Percentiles rank a stretch among this genome's conserved stretches.
These are phyloP conservation scores for Tympanuchus pallidicinctus DNA, from an alignment of 2,113 vertebrate species.

Conservation along the genomic window DNA sequence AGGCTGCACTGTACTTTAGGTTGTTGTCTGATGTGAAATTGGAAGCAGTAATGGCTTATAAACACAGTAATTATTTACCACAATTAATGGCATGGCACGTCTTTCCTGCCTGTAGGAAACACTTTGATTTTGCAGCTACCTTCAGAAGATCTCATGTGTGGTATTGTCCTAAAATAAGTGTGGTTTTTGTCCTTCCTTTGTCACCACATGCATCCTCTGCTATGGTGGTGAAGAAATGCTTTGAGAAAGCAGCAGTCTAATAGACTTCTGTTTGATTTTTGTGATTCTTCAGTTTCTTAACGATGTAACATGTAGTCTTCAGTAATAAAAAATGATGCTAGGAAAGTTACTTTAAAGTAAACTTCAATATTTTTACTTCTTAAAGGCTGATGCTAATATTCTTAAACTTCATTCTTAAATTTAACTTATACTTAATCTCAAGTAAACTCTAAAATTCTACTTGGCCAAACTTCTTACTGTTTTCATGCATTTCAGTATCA, in stretches of 20 bases:
- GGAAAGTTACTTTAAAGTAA: not conserved
- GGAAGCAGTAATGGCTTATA: not conserved
- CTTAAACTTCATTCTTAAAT: not conserved
- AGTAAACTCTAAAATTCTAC: not conserved
- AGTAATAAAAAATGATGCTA: not conserved
- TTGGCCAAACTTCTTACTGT: not conserved
- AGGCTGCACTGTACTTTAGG: rapidly evolving
- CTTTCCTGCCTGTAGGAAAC: not conserved
- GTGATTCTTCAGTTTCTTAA: not conserved
- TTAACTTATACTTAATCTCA: not conserved
- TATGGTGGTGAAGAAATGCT: not conserved
- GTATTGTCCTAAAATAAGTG: not conserved
- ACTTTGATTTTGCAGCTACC: not conserved
- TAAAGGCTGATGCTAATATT: not conserved
- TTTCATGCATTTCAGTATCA: not conserved
- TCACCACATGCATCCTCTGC: not conserved
- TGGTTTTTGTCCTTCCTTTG: slow-evolving; percentile 24
- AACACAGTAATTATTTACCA: not conserved
- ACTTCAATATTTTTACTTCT: not conserved
- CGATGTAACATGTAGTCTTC: not conserved
- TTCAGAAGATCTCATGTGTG: not conserved
- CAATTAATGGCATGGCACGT: not conserved
- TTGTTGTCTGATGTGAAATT: not conserved
- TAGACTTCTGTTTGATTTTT: not conserved
- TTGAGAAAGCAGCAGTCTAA: not conserved